Evolutionary conservation across 2,113 vertebrate species (phyloP).

Genomic region (Regulus satrapa): DNA sequence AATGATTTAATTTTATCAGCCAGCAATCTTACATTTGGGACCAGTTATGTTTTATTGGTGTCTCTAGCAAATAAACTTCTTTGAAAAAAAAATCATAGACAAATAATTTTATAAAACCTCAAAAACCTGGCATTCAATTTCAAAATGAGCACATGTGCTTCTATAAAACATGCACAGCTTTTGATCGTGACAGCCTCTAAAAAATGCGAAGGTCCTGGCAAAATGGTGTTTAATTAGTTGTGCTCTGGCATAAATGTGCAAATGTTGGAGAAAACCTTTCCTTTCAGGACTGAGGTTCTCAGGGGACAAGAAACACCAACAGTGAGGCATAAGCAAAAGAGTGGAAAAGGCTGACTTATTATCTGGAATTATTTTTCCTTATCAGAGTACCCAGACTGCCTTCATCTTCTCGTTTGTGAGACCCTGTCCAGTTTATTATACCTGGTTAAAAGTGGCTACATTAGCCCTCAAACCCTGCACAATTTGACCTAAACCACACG

Average conservation of each 20-base stretch:
- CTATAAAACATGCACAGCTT: neutral
- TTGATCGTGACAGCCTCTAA: neutral
- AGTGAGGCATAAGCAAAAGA: neutral
- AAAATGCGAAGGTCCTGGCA: neutral
- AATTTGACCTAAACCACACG: neutral
- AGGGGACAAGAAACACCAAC: neutral
- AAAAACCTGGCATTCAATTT: neutral
- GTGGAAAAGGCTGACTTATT: neutral
- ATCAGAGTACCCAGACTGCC: neutral
- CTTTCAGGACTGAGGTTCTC: neutral
- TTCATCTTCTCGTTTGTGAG: neutral
- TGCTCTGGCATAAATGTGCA: neutral
- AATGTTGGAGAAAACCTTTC: neutral
- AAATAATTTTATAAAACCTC: neutral
- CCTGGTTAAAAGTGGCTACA: neutral
- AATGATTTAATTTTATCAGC: conserved; percentile 10
- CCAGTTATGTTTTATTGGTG: neutral
- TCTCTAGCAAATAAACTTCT: neutral
- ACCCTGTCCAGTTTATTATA: neutral
- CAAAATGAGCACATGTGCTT: neutral
- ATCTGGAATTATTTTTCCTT: neutral
- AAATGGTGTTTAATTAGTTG: neutral
- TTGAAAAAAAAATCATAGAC: neutral
- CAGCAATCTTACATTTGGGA: neutral
- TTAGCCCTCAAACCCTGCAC: neutral